Evolutionary conservation across 2,797 vertebrate genomes (phyloP), one percentile per base, ranked within the genome.

Genomic region (Simalia tracyae): DNA sequence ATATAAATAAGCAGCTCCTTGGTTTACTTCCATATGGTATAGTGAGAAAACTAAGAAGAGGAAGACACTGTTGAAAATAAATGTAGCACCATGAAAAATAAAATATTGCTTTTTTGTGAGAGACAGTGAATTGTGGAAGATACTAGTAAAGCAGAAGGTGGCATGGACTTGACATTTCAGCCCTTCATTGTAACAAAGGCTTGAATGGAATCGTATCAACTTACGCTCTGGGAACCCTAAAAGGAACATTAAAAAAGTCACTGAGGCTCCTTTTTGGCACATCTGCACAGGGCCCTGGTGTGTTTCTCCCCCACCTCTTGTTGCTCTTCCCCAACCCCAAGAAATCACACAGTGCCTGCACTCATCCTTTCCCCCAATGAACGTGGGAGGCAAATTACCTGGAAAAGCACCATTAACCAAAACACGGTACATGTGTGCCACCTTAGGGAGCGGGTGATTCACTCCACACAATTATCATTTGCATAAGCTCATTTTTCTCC

Each of bases 51-150:
- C 54, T 56, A 85, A 84, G 64, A 26, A 24, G 26, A 12, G 81
- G 84, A 86, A 87, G 92, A 90, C 85, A 57, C 8, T 76, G 84
- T 64, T 50, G 59, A 87, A 81, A 92, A 87, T 11, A 87, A 87
- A 81, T 66, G 68, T 87, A 87, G 92, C 92, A 92, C 92, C 89
- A 87, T n/a, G 11, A 81, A 92, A 28, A 61, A 76, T 81, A 46
- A 63, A 76, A 86, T 89, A 42, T 85, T 59, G 17, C 85, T 89
- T 50, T 86, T 72, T 86, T 60, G 8, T 42, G 5, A 31, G 63
- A 15, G 36, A 46, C 17, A 9, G n/a, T 57, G 31, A 60, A 3
- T 56, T 90, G 36, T 63, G 31, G 59, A 87, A 31, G 19, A 9
- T 85, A 84, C 22, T 59, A 15, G 24, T 50, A 64, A 84, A 92